Percentiles rank a stretch among this genome's conserved stretches.
Evolutionary conservation across 2,797 vertebrate species (phyloP).

Genomic region (Oceanodroma leucorhoa): DNA sequence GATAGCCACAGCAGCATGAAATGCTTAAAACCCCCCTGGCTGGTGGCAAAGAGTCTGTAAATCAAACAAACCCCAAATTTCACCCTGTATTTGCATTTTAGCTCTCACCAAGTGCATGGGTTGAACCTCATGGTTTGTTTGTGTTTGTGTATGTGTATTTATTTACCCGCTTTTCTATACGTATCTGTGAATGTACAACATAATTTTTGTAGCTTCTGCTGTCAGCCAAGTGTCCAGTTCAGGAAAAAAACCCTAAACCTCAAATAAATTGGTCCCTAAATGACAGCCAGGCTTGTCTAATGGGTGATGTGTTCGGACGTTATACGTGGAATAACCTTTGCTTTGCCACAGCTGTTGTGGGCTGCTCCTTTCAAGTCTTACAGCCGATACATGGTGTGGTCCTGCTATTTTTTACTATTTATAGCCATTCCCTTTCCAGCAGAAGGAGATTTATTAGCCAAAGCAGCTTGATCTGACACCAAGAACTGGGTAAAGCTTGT

Average conservation of each 20-base stretch:
- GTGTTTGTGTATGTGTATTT: neutral
- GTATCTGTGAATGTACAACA: neutral
- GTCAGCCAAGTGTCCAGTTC: neutral
- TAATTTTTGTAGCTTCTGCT: neutral
- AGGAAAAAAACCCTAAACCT: neutral
- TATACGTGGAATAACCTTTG: neutral
- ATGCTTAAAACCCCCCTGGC: neutral
- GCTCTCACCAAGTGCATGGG: neutral
- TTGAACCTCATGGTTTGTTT: neutral
- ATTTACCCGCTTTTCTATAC: neutral
- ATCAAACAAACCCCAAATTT: neutral
- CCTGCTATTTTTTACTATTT: neutral
- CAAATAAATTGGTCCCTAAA: neutral
- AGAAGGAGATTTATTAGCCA: constrained; percentile 1
- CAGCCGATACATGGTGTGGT: fast-evolving
- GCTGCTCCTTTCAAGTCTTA: neutral
- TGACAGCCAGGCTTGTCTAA: neutral
- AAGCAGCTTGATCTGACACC: constrained; percentile 19
- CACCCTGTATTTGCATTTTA: neutral
- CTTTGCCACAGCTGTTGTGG: neutral
- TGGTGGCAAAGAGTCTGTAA: neutral
- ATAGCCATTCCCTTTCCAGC: neutral
- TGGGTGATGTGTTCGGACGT: neutral
- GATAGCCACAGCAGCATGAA: neutral
- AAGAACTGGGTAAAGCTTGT: neutral